Conservation (phyloP, 1,140 invertebrate species). For the Rhopalosiphum maidis region DNA sequence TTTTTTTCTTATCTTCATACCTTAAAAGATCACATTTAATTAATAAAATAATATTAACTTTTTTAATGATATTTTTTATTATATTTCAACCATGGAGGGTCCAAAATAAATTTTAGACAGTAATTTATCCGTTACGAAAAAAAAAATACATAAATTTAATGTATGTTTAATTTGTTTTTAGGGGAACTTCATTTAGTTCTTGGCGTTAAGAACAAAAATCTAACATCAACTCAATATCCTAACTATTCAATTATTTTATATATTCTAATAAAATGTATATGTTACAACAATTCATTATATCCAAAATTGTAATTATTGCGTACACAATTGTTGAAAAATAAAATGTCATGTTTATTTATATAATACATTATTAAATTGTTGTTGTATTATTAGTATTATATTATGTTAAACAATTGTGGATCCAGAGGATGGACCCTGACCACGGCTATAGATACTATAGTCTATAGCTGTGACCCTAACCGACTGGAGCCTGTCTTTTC, state of each 20-base stretch:
- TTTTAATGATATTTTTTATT: background rate
- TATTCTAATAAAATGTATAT: background rate
- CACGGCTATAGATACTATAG: too few species aligned
- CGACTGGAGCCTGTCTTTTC: too few species aligned
- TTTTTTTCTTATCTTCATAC: background rate
- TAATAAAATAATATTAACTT: background rate
- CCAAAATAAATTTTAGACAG: background rate
- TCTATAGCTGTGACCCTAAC: too few species aligned
- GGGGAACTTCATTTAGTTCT: slow-evolving; percentile 52
- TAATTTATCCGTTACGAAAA: background rate
- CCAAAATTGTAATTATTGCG: background rate
- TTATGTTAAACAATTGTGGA: too few species aligned
- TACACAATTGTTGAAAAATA: slow-evolving; percentile 2
- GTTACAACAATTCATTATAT: background rate
- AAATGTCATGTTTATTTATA: background rate
- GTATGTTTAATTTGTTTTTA: slow-evolving; percentile 23
- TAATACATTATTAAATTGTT: background rate
- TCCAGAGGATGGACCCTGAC: too few species aligned
- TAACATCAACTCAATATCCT: background rate
- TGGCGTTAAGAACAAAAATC: slow-evolving; percentile 24
- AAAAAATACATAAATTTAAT: background rate
- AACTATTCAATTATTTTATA: background rate
- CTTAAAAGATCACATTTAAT: background rate
- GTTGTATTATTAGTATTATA: background rate
- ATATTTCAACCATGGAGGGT: too few species aligned